Conservation (phyloP, 2,888 invertebrate genomes). For the Cremastinae sp. region DNA sequence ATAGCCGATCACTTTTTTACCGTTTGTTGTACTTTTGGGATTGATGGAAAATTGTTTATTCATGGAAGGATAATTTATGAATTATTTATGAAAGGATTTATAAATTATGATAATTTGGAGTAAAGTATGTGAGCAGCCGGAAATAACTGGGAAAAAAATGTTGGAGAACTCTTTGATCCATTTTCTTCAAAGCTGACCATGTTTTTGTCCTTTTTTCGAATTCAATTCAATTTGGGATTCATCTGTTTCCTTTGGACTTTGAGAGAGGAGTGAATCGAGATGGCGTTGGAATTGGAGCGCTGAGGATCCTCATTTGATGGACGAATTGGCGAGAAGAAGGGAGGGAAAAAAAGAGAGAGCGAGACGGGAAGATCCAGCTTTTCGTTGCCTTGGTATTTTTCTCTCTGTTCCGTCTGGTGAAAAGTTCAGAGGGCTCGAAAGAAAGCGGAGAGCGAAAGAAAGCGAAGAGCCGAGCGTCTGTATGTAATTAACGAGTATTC, state of each 20-base stretch:
- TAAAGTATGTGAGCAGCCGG: too few species aligned
- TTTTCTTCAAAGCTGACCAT: too few species aligned
- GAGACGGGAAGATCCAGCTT: conserved; percentile 18
- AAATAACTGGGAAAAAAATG: too few species aligned
- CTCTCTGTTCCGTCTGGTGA: conserved; percentile 31
- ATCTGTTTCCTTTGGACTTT: conserved; percentile 35
- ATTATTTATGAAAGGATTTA: too few species aligned
- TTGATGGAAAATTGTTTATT: too few species aligned
- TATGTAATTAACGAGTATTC: conserved; percentile 75
- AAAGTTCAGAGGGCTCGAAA: conserved; percentile 57
- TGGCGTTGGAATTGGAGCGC: conserved; percentile 27
- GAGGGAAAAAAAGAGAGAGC: conserved; percentile 15
- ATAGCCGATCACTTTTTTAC: too few species aligned
- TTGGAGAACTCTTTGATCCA: too few species aligned
- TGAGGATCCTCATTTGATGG: conserved; percentile 22
- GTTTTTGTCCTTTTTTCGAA: conserved; percentile 12
- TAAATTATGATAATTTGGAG: too few species aligned
- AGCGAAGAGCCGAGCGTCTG: conserved; percentile 55
- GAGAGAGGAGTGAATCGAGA: conserved; percentile 22
- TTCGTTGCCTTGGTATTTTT: conserved; percentile 24
- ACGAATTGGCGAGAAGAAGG: conserved; percentile 39
- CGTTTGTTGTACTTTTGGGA: too few species aligned
- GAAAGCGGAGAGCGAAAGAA: conserved; percentile 49
- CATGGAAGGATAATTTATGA: too few species aligned
- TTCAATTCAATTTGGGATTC: conserved; percentile 13